Conservation (phyloP, 2,113 vertebrate genomes). For the Mohoua ochrocephala region DNA sequence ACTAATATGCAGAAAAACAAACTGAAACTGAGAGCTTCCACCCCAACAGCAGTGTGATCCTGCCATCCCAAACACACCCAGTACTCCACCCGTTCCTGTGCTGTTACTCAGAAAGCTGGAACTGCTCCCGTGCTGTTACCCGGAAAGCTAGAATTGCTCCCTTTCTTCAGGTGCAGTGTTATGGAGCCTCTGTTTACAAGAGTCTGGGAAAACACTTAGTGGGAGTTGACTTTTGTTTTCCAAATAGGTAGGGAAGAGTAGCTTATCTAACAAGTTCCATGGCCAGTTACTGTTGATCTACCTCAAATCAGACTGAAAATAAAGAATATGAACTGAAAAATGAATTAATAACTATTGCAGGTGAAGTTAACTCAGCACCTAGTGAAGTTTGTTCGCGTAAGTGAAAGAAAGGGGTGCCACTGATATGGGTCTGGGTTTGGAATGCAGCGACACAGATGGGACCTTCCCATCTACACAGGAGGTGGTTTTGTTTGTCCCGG, state of each 20-base stretch:
- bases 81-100: not conserved
- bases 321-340: not conserved
- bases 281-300: not conserved
- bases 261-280: not conserved
- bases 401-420: not conserved
- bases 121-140: not conserved
- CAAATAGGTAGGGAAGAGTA: not conserved
- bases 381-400: not conserved
- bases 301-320: not conserved
- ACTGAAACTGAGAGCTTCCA: not conserved
- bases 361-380: not conserved
- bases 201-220: not conserved
- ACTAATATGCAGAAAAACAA: not conserved
- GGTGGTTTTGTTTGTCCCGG: not conserved
- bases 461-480: not conserved
- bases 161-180: not conserved
- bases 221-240: not conserved
- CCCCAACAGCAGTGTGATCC: not conserved
- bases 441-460: not conserved
- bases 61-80: not conserved
- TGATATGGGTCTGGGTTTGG: not conserved
- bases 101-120: not conserved
- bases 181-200: not conserved
- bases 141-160: not conserved
- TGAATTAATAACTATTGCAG: not conserved